Conservation (phyloP, 2,797 vertebrate genomes). For the Xyrichtys novacula region DNA sequence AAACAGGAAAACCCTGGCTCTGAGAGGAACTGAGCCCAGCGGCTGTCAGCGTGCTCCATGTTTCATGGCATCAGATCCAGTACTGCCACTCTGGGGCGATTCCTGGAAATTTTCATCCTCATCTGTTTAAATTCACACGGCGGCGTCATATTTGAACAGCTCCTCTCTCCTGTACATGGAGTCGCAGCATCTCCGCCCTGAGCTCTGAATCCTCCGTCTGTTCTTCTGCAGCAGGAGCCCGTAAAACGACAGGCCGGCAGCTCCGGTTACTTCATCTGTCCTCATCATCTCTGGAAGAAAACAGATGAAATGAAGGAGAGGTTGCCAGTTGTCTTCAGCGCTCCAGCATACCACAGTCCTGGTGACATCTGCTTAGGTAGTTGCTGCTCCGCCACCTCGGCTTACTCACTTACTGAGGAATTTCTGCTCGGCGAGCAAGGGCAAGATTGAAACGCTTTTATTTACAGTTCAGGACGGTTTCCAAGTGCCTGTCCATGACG, state of each 20-base stretch:
- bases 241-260: constrained; percentile 63
- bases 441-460: constrained; percentile 82
- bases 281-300: constrained; percentile 69
- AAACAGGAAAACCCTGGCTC: not conserved
- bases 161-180: constrained; percentile 51
- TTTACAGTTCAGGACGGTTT: constrained; percentile 79
- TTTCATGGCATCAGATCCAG: constrained; percentile 55
- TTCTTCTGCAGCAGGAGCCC: constrained; percentile 46
- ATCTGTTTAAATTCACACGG: constrained; percentile 62
- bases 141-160: constrained; percentile 52
- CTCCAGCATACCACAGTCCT: constrained; percentile 71
- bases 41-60: constrained; percentile 41
- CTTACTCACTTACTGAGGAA: constrained; percentile 81
- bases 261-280: constrained; percentile 73
- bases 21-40: constrained; percentile 13
- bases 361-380: constrained; percentile 84
- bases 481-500: constrained; percentile 77
- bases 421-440: constrained; percentile 70
- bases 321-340: constrained; percentile 67
- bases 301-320: constrained; percentile 69
- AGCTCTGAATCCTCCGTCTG: constrained; percentile 42
- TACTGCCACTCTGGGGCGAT: constrained; percentile 41
- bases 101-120: constrained; percentile 54
- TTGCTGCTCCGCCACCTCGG: constrained; percentile 71
- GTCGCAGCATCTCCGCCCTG: constrained; percentile 55